These are phyloP conservation scores for Heptranchias perlo DNA, from an alignment of 2,113 vertebrate species.

Conservation along the genomic window DNA sequence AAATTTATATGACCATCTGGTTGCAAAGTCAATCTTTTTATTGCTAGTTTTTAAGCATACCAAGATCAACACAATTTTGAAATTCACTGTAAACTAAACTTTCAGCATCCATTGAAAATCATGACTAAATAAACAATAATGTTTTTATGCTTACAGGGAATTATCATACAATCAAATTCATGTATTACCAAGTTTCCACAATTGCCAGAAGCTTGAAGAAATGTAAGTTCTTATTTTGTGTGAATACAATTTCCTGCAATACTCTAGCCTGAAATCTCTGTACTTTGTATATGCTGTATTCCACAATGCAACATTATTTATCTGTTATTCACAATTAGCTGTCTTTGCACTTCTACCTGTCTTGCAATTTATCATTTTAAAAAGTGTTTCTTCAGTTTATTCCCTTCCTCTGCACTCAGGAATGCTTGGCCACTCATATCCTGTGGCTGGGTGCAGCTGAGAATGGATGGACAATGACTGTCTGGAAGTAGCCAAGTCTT, in stretches of 20 bases:
- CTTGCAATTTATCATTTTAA: not conserved
- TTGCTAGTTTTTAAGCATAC: not conserved
- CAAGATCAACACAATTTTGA: not conserved
- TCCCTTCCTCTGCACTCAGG: not conserved
- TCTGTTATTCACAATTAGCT: not conserved
- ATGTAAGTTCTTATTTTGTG: slow-evolving; percentile 68
- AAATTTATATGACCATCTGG: not conserved
- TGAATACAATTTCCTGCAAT: not conserved
- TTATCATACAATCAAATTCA: slow-evolving; percentile 84
- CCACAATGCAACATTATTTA: not conserved
- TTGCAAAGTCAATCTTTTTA: not conserved
- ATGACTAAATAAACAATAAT: not conserved
- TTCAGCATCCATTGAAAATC: not conserved
- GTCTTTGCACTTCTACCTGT: not conserved
- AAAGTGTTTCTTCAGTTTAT: not conserved
- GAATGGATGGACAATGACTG: not conserved
- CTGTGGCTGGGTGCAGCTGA: too few species aligned
- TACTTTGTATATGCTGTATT: not conserved
- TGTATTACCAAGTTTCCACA: slow-evolving; percentile 79
- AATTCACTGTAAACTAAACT: not conserved
- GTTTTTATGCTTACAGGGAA: slow-evolving; percentile 61
- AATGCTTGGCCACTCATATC: not conserved
- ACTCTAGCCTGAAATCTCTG: not conserved
- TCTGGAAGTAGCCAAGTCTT: not conserved
- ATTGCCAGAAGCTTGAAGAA: slow-evolving; percentile 79